Evolutionary conservation across 2,113 vertebrate species (phyloP).

Genomic region (Scartelaos histophorus): DNA sequence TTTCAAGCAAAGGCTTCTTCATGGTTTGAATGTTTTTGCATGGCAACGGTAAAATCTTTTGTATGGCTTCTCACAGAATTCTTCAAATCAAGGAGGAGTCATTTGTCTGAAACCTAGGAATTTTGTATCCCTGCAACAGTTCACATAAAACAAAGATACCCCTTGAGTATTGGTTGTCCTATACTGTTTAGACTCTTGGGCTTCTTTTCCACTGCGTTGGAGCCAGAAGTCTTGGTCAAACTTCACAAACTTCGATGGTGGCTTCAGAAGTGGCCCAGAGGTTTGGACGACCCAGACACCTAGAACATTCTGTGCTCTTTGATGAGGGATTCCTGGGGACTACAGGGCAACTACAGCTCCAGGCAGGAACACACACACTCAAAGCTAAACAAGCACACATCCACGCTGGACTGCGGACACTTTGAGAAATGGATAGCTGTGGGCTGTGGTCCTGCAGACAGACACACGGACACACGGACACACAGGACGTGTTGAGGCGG

Average conservation of each 20-base stretch:
- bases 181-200: background rate
- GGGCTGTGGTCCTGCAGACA: conserved; percentile 32
- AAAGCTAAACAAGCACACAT: conserved; percentile 38
- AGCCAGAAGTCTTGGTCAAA: conserved; percentile 18
- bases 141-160: too few species aligned
- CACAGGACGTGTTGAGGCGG: conserved; percentile 64
- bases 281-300: conserved; percentile 63
- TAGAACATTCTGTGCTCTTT: conserved; percentile 60
- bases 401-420: conserved; percentile 34
- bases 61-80: too few species aligned
- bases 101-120: too few species aligned
- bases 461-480: conserved; percentile 40
- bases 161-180: background rate
- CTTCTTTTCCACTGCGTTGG: background rate
- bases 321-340: conserved; percentile 67
- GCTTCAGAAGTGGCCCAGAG: conserved; percentile 50
- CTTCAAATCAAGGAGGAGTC: too few species aligned
- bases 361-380: conserved; percentile 50
- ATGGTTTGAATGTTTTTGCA: too few species aligned
- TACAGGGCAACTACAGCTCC: conserved; percentile 50
- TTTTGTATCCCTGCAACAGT: too few species aligned
- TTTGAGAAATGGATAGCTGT: conserved; percentile 58
- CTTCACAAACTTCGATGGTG: conserved; percentile 10
- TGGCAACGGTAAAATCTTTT: too few species aligned
- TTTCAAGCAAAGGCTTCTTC: too few species aligned